Evolutionary conservation across 2,888 invertebrate genomes (phyloP).

Genomic region (Parelbella ahira): DNA sequence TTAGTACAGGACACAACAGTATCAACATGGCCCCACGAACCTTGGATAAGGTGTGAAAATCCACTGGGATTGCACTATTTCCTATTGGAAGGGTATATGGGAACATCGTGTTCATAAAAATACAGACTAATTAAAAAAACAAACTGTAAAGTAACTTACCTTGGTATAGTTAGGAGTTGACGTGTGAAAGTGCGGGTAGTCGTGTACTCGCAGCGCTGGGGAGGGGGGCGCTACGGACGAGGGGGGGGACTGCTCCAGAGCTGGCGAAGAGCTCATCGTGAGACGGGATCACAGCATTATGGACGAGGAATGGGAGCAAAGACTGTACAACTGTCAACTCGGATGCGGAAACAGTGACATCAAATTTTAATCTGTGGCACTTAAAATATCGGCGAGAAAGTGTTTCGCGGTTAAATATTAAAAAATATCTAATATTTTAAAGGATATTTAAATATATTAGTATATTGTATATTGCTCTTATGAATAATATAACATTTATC

Average conservation of each 20-base stretch:
- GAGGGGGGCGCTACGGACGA: slow-evolving; percentile 65
- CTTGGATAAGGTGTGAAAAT: too few relatives aligned
- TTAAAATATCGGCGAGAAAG: not conserved
- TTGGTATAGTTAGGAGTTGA: slow-evolving; percentile 65
- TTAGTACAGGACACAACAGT: too few relatives aligned
- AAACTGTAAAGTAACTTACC: slow-evolving; percentile 40
- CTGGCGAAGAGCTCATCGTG: slow-evolving; percentile 75
- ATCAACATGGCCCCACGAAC: too few relatives aligned
- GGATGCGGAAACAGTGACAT: slow-evolving; percentile 2
- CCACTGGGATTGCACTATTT: too few relatives aligned
- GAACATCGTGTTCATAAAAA: too few relatives aligned
- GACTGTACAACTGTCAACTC: not conserved
- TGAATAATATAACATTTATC: too few relatives aligned
- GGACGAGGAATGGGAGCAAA: slow-evolving; percentile 5
- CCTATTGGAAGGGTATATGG: too few relatives aligned
- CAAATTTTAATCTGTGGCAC: slow-evolving; percentile 1
- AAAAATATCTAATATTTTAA: too few relatives aligned
- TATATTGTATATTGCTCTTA: too few relatives aligned
- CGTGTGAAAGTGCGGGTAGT: slow-evolving; percentile 56
- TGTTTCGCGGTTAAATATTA: too few relatives aligned
- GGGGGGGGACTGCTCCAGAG: slow-evolving; percentile 69
- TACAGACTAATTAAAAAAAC: too few relatives aligned
- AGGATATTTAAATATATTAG: too few relatives aligned
- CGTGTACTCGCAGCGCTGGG: slow-evolving; percentile 52
- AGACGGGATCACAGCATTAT: slow-evolving; percentile 68